Evolutionary conservation across 92 coral and sea anemone genomes (phyloP), one percentile per base, ranked within the genome.

Genomic region (Porites divaricata): DNA sequence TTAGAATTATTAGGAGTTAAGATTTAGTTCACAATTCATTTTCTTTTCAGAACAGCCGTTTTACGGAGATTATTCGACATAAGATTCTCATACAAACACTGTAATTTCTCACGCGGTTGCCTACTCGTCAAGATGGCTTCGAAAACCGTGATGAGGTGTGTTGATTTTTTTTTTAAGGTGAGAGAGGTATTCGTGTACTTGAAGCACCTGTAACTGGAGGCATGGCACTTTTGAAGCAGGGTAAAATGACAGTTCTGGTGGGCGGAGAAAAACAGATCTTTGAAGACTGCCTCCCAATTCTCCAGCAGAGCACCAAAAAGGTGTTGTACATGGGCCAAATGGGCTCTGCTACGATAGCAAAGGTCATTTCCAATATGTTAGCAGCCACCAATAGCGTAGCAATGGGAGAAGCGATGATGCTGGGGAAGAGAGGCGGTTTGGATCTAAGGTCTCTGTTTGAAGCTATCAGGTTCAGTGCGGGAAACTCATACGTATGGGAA

Each of bases 321-420:
- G 91, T 93, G 51, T 72, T 93, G 50, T 81, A 87, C 89, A 75
- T 90, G 74, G 96, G 96, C 8, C 23, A 70, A 1, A 59, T 91
- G 26, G 96, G 96, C 24, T 78, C 86, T 22, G 96, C 94, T 16
- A 87, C 96, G 6, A 78, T 93, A 23, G 89, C 94, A 8, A 93
- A 94, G 84, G 98, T 94, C 56, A 88, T 92, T 58, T 89, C 95
- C 14, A 94, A 94, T 87, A 94, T 94, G 98, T 81, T 94, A 83
- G 89, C 89, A 74, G 98, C 88, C 16, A 86, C 76, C 9, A 91
- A 92, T 63, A 61, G 77, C 20, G 83, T 92, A 16, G 86, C 94
- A 16, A 87, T 90, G 53, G 94, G 92, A 1, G 98, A 94, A 24
- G 98, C 96, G 15, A 72, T 94, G 58, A 78, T 89, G 79, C 23